phyloP scores from a whole-genome alignment of 2,797 vertebrate genomes.

The Lagorchestes hirsutus region DNA sequence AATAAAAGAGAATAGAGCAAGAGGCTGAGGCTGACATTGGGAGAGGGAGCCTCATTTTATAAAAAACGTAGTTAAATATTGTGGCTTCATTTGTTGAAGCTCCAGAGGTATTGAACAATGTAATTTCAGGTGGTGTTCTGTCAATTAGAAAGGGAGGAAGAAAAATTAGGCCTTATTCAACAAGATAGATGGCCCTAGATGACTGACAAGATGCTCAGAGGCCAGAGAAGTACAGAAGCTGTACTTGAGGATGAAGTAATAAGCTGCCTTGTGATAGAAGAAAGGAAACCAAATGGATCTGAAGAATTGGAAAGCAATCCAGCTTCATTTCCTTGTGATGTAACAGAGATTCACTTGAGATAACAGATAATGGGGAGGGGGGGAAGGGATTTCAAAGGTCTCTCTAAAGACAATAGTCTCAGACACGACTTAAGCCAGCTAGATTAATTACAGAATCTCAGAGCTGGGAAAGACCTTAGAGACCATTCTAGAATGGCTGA shows the following conservation, averaged over 20 bases:
- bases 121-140: not conserved
- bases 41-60: conserved; percentile 32
- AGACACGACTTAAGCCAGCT: not conserved
- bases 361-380: not conserved
- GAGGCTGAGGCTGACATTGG: not conserved
- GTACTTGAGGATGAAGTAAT: not conserved
- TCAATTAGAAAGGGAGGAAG: not conserved
- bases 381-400: not conserved
- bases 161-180: not conserved
- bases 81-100: not conserved
- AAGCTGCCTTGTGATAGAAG: not conserved
- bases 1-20: conserved; percentile 41
- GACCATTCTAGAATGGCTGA: not conserved
- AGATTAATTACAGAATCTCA: not conserved
- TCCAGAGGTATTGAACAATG: not conserved
- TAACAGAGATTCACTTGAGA: not conserved
- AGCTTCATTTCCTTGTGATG: not conserved
- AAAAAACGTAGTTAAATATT: not conserved
- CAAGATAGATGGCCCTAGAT: not conserved
- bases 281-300: not conserved
- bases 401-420: not conserved
- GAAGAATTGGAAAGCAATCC: not conserved
- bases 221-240: not conserved
- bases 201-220: not conserved
- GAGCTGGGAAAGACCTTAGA: not conserved